phyloP scores from a whole-genome alignment of 2,113 vertebrate species.

The Tympanuchus pallidicinctus region DNA sequence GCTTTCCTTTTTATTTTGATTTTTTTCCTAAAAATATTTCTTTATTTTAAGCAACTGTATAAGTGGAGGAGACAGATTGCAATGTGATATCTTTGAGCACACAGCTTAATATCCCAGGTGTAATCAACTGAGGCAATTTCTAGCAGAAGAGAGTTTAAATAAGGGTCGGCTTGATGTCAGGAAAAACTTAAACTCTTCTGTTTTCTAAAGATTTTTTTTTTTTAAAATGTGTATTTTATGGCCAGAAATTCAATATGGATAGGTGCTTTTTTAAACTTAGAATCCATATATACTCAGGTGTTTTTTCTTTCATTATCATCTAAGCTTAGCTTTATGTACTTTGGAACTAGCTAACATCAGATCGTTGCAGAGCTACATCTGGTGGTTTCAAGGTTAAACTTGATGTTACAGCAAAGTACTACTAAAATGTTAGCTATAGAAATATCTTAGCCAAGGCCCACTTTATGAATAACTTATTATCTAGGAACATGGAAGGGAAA shows the following conservation, averaged over 20 bases:
- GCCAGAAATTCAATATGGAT: background rate
- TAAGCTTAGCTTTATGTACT: conserved; percentile 5
- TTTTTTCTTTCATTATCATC: conserved; percentile 1
- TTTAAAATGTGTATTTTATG: background rate
- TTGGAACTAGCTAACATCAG: background rate
- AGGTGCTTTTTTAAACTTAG: background rate
- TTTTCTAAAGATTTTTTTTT: background rate
- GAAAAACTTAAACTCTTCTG: background rate
- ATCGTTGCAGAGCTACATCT: conserved; percentile 51
- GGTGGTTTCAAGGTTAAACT: conserved; percentile 43
- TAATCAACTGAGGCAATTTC: background rate
- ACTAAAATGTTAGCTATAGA: conserved; percentile 28
- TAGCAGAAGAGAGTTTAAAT: background rate
- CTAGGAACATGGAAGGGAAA: background rate
- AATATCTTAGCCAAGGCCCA: background rate
- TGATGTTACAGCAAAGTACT: background rate
- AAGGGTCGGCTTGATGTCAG: background rate
- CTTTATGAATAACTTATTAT: background rate
- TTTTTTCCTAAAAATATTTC: background rate
- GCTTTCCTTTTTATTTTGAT: background rate
- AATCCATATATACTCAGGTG: background rate
- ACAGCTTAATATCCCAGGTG: background rate
- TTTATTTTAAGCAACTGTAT: background rate
- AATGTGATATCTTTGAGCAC: background rate
- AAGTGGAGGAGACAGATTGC: background rate